These are phyloP conservation scores for Graptemys geographica DNA, from an alignment of 2,797 vertebrate genomes.

Conservation along the genomic window DNA sequence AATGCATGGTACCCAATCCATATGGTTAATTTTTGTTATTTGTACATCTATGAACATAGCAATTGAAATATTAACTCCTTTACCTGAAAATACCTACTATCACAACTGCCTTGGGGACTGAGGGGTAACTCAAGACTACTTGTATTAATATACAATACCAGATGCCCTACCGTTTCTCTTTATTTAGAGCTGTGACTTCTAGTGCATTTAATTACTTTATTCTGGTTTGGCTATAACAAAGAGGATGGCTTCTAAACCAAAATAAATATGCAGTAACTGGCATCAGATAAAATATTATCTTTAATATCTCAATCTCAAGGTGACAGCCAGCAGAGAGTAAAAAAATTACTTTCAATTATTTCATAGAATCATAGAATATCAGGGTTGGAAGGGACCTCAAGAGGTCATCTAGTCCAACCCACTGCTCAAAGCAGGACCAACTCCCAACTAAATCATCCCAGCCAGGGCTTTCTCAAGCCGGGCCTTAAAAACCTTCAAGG, in stretches of 20 bases:
- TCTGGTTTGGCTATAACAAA: background rate
- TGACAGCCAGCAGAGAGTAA: background rate
- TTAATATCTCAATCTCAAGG: background rate
- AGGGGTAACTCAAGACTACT: background rate
- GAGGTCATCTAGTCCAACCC: too few species aligned
- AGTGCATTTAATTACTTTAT: background rate
- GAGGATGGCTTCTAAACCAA: background rate
- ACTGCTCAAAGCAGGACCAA: too few species aligned
- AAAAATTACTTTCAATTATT: slow-evolving; percentile 2
- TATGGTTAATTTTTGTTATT: background rate
- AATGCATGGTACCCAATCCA: background rate
- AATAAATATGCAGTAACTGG: background rate
- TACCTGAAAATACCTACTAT: background rate
- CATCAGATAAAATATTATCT: background rate
- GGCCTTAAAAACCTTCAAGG: too few species aligned
- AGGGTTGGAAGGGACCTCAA: too few species aligned
- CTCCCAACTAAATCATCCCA: too few species aligned
- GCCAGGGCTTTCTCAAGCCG: too few species aligned
- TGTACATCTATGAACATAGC: background rate
- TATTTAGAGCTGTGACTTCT: background rate
- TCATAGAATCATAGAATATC: background rate
- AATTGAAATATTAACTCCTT: background rate
- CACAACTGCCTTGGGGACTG: background rate
- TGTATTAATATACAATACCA: background rate
- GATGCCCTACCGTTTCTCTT: fast-evolving